A percentile compares a stretch with the other conserved stretches of the same genome.
Conservation (phyloP, 2,113 vertebrate species). For the Otus sunia region DNA sequence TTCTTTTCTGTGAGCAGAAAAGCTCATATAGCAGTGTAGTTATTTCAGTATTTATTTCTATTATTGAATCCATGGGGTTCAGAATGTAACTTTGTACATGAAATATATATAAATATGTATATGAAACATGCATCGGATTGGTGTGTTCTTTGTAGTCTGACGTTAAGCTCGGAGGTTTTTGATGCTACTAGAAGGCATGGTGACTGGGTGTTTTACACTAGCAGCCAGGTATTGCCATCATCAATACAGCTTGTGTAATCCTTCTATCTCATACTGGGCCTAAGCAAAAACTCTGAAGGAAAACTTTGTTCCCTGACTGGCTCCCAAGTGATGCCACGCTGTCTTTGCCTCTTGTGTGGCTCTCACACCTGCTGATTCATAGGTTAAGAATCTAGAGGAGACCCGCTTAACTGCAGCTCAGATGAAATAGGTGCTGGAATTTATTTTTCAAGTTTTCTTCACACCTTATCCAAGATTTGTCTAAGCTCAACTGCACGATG, state of each 20-base stretch:
- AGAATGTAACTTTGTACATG: slow-evolving; percentile 99
- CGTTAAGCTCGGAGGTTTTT: background rate
- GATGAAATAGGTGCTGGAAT: background rate
- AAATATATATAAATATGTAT: slow-evolving; percentile 91
- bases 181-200: background rate
- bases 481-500: rapidly evolving
- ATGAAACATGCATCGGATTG: slow-evolving; percentile 78
- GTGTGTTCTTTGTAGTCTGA: slow-evolving; percentile 70
- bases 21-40: slow-evolving; percentile 84
- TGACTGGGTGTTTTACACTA: background rate
- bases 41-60: slow-evolving; percentile 99
- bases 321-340: background rate
- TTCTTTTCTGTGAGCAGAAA: slow-evolving; percentile 77
- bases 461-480: background rate
- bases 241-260: background rate
- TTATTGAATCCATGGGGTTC: slow-evolving; percentile 92
- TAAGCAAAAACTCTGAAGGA: background rate
- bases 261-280: background rate
- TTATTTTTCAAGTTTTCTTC: background rate
- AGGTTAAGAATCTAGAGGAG: background rate
- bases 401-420: background rate
- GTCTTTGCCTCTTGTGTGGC: rapidly evolving
- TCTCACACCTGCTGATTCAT: rapidly evolving
- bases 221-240: background rate
- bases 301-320: background rate